Conservation (phyloP, 2,888 invertebrate species). For the Spilosoma lubricipeda region DNA sequence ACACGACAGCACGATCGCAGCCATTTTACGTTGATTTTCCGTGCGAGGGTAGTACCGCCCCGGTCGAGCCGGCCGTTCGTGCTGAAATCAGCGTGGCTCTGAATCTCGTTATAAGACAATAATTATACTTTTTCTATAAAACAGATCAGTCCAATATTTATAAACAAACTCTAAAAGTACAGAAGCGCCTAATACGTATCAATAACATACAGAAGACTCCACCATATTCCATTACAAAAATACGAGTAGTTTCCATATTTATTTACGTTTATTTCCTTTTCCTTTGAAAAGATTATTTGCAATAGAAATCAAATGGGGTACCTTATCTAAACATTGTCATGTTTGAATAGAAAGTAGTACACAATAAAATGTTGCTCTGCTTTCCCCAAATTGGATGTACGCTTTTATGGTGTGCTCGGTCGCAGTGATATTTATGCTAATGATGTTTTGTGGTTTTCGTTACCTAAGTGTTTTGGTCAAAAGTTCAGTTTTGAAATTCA, state of each 20-base stretch:
- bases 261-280: slow-evolving; percentile 53
- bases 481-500: slow-evolving; percentile 11
- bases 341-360: slow-evolving; percentile 44
- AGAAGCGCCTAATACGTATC: background rate
- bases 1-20: too few species aligned
- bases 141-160: background rate
- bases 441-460: slow-evolving; percentile 31
- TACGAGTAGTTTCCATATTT: slow-evolving; percentile 47
- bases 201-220: slow-evolving; percentile 21
- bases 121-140: background rate
- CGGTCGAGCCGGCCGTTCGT: too few species aligned
- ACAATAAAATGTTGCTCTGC: slow-evolving; percentile 47
- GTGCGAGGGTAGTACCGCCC: too few species aligned
- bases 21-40: too few species aligned
- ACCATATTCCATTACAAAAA: slow-evolving; percentile 35
- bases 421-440: slow-evolving; percentile 46
- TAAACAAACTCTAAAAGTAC: background rate
- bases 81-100: too few species aligned
- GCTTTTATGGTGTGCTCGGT: slow-evolving; percentile 39
- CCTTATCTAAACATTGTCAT: slow-evolving; percentile 68
- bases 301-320: slow-evolving; percentile 70
- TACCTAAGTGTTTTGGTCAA: slow-evolving; percentile 12
- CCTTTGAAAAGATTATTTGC: slow-evolving; percentile 69
- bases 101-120: too few species aligned
- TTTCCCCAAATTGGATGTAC: slow-evolving; percentile 50